Conservation (phyloP, 2,797 vertebrate genomes). For the Hoplostethus mediterraneus region DNA sequence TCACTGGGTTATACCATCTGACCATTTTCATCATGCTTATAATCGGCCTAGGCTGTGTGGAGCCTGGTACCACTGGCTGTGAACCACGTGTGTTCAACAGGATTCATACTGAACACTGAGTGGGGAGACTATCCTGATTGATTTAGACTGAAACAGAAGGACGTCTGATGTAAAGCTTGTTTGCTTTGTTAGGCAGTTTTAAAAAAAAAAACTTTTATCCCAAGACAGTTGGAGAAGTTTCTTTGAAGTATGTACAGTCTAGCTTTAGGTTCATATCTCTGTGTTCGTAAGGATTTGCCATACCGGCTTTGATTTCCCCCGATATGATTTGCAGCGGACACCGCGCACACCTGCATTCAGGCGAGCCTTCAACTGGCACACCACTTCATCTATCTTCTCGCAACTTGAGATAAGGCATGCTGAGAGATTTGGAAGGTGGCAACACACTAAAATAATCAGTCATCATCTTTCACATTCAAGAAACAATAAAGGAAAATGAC, state of each 20-base stretch:
- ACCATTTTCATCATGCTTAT: no score
- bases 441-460: conserved; percentile 69
- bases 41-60: no score
- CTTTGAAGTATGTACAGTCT: conserved; percentile 1
- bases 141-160: conserved; percentile 30
- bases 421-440: conserved; percentile 72
- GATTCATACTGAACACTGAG: conserved; percentile 13
- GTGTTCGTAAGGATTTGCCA: conserved; percentile 52
- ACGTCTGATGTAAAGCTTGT: conserved; percentile 26
- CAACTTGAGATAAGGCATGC: conserved; percentile 62
- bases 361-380: conserved; percentile 58
- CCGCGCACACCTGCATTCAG: conserved; percentile 61
- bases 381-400: conserved; percentile 47
- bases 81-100: neutral
- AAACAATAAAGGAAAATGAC: conserved; percentile 68
- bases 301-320: conserved; percentile 25
- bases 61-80: neutral
- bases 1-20: neutral
- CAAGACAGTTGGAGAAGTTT: neutral
- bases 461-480: conserved; percentile 72
- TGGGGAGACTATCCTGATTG: neutral
- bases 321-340: conserved; percentile 38
- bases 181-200: conserved; percentile 9
- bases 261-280: conserved; percentile 20
- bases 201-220: neutral